Evolutionary conservation across 2,113 vertebrate genomes (phyloP), one percentile per base, ranked within the genome.

Genomic region (Syngnathus floridae): DNA sequence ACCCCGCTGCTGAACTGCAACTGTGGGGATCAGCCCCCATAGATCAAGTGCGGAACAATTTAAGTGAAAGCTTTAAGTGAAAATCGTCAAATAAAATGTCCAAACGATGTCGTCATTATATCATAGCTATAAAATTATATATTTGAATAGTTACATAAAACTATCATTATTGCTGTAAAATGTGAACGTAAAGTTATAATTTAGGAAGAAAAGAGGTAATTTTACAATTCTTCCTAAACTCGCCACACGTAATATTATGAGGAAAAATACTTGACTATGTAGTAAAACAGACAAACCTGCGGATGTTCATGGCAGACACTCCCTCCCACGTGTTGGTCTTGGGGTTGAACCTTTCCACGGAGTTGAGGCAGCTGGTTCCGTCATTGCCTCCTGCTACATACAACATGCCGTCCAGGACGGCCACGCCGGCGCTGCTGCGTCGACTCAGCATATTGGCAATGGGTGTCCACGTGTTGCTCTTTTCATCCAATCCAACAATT

Each of bases 401-500:
- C 64, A 99, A 87, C 90, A 97, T 92, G 12, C 95, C 96, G 64
- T 98, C 97, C 75, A 99, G 89, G 67, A 98, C 96, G 0, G 97
- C 97, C 70, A 98, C 96, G 0, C 97, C 97, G 0, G 97, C 96
- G 0, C 96, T 98, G 91, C 97, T 99, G 26, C 97, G 89, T 0
- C 96, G 92, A 82, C 96, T 98, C 49, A 98, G 88, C 97, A 99
- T 98, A 76, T 96, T 97, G 76, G 96, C 94, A 1, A 96, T 96
- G 0, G 95, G 92, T 0, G 88, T 93, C 97, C 97, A 98, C 0
- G 92, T 81, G 81, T 98, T 99, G 81, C 92, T 85, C 96, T 98
- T 88, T 17, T 57, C 37, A 4, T 57, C 55, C 35, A 12, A 12
- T 55, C 48, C n/a, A 51, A 51, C 48, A 49, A n/a, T 49, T n/a